Conservation (phyloP, 1,140 invertebrate genomes). For the Drosophila cardini region DNA sequence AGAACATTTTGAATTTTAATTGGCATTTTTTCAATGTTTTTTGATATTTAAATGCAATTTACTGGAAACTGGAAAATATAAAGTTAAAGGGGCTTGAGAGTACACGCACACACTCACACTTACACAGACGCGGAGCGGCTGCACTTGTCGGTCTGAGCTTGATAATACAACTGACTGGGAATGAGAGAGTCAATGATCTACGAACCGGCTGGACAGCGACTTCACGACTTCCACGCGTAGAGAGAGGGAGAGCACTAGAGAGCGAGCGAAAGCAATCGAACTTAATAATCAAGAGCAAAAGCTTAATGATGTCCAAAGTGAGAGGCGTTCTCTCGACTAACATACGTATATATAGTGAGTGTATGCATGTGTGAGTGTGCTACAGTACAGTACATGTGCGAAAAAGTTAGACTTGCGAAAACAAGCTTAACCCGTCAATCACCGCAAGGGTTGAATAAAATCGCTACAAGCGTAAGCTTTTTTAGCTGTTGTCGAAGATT, state of each 20-base stretch:
- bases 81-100: conserved; percentile 2
- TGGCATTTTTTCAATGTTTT: conserved; percentile 62
- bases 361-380: neutral
- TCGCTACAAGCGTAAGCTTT: neutral
- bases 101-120: neutral
- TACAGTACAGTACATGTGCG: conserved; percentile 23
- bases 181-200: conserved; percentile 29
- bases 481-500: too few relatives aligned
- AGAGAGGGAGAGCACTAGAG: too few relatives aligned
- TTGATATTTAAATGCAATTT: conserved; percentile 1
- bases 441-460: neutral
- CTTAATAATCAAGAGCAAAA: conserved; percentile 10
- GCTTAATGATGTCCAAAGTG: neutral
- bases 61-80: conserved; percentile 1
- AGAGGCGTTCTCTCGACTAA: conserved; percentile 1
- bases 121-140: conserved; percentile 4
- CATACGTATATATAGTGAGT: conserved; percentile 1
- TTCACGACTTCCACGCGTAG: neutral
- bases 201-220: conserved; percentile 50
- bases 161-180: conserved; percentile 61
- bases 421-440: conserved; percentile 37
- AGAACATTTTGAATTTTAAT: conserved; percentile 90
- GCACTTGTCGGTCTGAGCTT: conserved; percentile 41
- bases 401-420: conserved; percentile 30
- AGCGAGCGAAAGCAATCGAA: conserved; percentile 17